A percentile compares a stretch with the other conserved stretches of the same genome.
phyloP scores from a whole-genome alignment of 2,797 vertebrate species.

The Muraenolepis orangiensis region DNA sequence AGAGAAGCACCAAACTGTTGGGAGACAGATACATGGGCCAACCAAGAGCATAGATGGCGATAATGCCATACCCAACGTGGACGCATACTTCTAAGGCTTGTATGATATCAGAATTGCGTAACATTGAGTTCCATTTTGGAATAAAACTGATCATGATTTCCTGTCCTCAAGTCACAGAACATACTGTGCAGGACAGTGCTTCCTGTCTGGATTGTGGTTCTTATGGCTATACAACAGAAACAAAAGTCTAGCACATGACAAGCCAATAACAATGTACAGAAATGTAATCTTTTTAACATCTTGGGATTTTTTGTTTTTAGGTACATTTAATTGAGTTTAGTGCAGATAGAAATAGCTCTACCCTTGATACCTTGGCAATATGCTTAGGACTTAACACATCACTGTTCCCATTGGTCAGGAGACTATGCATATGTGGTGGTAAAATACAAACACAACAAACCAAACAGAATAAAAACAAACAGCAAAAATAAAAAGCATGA shows the following conservation, averaged over 20 bases:
- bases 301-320: background rate
- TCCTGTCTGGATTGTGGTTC: background rate
- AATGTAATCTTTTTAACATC: background rate
- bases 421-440: background rate
- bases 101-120: background rate
- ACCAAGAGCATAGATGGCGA: background rate
- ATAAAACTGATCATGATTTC: background rate
- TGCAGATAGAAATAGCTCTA: background rate
- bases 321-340: background rate
- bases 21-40: background rate
- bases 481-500: background rate
- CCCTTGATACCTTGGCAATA: background rate
- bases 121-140: background rate
- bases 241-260: background rate
- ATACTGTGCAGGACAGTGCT: background rate
- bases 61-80: background rate
- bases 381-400: background rate
- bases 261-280: background rate
- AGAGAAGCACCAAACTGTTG: slow-evolving; percentile 5
- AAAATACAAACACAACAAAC: background rate
- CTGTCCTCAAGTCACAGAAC: background rate
- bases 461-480: background rate
- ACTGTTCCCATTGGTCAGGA: background rate
- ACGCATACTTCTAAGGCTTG: background rate
- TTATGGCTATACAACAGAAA: background rate